Evolutionary conservation across 2,888 invertebrate species (phyloP).

Genomic region (Ophion slaviceki): DNA sequence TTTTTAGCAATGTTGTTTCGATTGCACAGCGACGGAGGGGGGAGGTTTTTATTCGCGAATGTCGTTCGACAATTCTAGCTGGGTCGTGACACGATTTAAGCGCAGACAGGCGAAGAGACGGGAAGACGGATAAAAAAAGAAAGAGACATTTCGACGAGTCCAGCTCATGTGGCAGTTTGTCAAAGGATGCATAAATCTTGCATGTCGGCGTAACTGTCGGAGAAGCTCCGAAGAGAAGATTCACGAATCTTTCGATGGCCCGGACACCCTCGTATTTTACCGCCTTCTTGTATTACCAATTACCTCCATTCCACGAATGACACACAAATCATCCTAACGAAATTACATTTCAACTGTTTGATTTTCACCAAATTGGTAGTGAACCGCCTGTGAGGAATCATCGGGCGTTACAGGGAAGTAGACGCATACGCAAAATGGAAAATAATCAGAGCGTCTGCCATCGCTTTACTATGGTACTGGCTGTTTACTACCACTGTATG

Average conservation of each 20-base stretch:
- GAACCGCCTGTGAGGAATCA: background rate
- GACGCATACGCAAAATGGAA: too few species aligned
- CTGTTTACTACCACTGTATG: too few species aligned
- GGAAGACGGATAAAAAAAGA: slow-evolving; percentile 41
- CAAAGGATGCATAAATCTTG: slow-evolving; percentile 32
- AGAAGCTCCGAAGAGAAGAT: slow-evolving; percentile 5
- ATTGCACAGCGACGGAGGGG: slow-evolving; percentile 2
- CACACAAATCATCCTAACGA: background rate
- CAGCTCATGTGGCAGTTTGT: slow-evolving; percentile 8
- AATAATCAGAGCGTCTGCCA: too few species aligned
- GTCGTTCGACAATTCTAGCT: slow-evolving; percentile 14
- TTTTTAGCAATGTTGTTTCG: slow-evolving; percentile 11
- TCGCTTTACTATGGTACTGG: too few species aligned
- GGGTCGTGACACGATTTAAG: slow-evolving; percentile 32
- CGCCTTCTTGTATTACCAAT: background rate
- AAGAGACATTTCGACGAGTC: slow-evolving; percentile 20
- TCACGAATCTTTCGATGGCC: background rate
- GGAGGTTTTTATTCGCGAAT: slow-evolving; percentile 10
- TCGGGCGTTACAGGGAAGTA: background rate
- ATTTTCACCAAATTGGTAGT: background rate
- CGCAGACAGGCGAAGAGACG: slow-evolving; percentile 29
- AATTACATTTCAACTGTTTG: background rate
- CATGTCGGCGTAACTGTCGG: slow-evolving; percentile 44
- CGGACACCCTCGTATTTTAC: background rate
- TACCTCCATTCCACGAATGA: background rate